Conservation (phyloP, 2,888 invertebrate species). For the Drosophila nr. perissopoda region DNA sequence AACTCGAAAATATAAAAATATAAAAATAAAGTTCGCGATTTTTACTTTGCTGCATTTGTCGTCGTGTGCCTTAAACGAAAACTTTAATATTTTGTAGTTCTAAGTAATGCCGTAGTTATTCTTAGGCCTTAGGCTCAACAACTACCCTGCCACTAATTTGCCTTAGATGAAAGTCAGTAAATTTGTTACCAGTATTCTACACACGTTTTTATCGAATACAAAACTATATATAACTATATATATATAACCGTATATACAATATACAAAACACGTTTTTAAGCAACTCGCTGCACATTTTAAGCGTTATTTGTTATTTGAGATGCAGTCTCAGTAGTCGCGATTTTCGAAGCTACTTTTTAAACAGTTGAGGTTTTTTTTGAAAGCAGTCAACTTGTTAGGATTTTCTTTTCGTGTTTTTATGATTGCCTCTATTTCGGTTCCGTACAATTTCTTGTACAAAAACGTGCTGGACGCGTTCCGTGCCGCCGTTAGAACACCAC, state of each 20-base stretch:
- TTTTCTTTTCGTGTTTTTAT: slow-evolving; percentile 39
- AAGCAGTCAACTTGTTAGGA: slow-evolving; percentile 55
- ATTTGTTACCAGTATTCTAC: slow-evolving; percentile 57
- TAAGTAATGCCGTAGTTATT: slow-evolving; percentile 16
- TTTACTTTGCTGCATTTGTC: slow-evolving; percentile 46
- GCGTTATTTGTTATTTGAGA: slow-evolving; percentile 49
- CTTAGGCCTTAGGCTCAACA: slow-evolving; percentile 49
- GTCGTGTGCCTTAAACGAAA: slow-evolving; percentile 68
- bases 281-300: slow-evolving; percentile 32
- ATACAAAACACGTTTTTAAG: slow-evolving; percentile 36
- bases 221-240: slow-evolving; percentile 30
- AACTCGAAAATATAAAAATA: slow-evolving; percentile 3
- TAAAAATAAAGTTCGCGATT: slow-evolving; percentile 25
- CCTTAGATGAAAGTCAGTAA: slow-evolving; percentile 53
- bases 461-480: slow-evolving; percentile 61
- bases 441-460: slow-evolving; percentile 74
- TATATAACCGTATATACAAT: slow-evolving; percentile 49
- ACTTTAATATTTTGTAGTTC: slow-evolving; percentile 28
- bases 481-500: slow-evolving; percentile 74
- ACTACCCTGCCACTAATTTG: slow-evolving; percentile 68
- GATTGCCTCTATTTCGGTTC: slow-evolving; percentile 62
- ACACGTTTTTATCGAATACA: slow-evolving; percentile 38
- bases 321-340: slow-evolving; percentile 39
- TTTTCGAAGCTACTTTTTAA: slow-evolving; percentile 58
- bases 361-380: slow-evolving; percentile 9